Evolutionary conservation across 2,113 vertebrate genomes (phyloP), one percentile per base, ranked within the genome.

Genomic region (Pagrus major): DNA sequence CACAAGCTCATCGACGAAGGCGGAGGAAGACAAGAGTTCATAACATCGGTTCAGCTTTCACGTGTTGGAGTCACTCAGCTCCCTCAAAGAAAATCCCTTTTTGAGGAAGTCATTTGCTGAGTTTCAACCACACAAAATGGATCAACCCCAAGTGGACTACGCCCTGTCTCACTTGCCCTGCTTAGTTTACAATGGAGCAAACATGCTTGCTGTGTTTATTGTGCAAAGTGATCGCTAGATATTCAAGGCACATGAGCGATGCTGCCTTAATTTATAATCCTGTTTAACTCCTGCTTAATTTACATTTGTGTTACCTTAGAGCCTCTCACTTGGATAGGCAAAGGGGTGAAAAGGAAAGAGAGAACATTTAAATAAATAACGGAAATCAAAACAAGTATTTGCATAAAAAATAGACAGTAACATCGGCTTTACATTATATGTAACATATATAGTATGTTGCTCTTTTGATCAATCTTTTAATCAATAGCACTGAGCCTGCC

Each of bases 141-240:
- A 74, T 61, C 35, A 18, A 7, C 25, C 20, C 37, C 37, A 56
- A 41, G 10, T 42, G 46, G 41, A 71, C 42, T n/a, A n/a, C n/a
- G n/a, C 47, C 69, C 31, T 55, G 44, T 35, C 42, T 6, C 14
- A n/a, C 11, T 52, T 54, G 37, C 42, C 49, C 63, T 52, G 46
- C 25, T 72, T 23, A 33, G 39, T 35, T 23, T 54, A 52, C 25
- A 27, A 54, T 11, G 21, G 6, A 27, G 16, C 16, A 1, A 47
- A 76, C 20, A n/a, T 2, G 15, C 49, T 37, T 27, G 29, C n/a
- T 52, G 37, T 20, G 46, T 73, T 72, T 75, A 58, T 65, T 41
- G 65, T 75, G 71, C 44, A 84, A 76, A 80, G 27, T n/a, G 12
- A 42, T 61, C 0, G 3, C 37, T 67, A 49, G 66, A 71, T 60